Base-by-base conservation (phyloP, 2,113 vertebrate genomes). In the Amazona vittata region DNA sequence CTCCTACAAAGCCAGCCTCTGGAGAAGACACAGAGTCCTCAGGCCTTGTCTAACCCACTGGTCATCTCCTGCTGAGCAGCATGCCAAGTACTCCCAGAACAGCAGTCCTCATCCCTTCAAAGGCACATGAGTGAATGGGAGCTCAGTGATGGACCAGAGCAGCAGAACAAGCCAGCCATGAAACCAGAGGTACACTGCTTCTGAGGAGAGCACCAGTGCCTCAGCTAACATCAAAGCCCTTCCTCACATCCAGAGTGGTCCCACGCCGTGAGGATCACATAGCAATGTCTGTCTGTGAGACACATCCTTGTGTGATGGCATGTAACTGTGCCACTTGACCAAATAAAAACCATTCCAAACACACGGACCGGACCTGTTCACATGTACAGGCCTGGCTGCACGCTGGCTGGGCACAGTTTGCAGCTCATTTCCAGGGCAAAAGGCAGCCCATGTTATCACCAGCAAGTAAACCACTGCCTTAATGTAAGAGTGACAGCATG, bases 1-100 rank as follows among this genome's bases (percentile, higher is more conserved):
- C 98, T 99, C 84, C 44, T 99, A 53, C 98, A 97, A 29, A 88
- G 82, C 73, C 94, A 98, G 50, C 84, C 97, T 37, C 15, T 94
- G 49, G 98, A 98, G 83, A 93, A 95, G 28, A 92, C 97, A 2
- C 97, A 96, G 55, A 97, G 98, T 55, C 96, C 96, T 39, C 97
- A 94, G 59, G 97, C 97, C 13, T 86, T 98, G 67, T 63, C 92
- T 33, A 97, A 94, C 52, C 43, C 97, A 2, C 90, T 98, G 65
- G 86, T 98, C 70, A 95, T 98, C 80, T 98, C 98, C 15, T 98
- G 98, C 95, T 98, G 95, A 98, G 67, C 85, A 71, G 52, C 26
- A 3, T 37, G 52, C 35, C 60, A 57, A 7, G 74, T 31, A 16
- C 78, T 16, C 2, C 2, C 78, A 18, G 1, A 35, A 21, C 29